Evolutionary conservation across 2,888 invertebrate species (phyloP).

Genomic region (Clistopyga incitator): DNA sequence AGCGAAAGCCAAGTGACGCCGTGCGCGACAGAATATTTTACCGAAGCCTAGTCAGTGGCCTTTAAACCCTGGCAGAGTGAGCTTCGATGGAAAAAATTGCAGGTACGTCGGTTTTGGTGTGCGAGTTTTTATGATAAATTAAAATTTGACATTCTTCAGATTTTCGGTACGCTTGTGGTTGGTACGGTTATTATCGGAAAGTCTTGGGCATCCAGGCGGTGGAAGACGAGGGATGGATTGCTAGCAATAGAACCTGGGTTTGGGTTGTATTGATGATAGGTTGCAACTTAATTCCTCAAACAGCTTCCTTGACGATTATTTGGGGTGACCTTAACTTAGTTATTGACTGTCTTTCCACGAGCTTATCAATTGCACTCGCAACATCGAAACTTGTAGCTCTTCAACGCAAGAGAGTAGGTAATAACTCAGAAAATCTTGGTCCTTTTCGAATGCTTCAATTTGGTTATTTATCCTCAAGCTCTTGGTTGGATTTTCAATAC

Average conservation of each 20-base stretch:
- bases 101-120: constrained; percentile 16
- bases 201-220: constrained; percentile 64
- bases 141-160: constrained; percentile 52
- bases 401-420: background rate
- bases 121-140: background rate
- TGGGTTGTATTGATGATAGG: constrained; percentile 35
- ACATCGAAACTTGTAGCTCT: constrained; percentile 67
- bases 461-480: background rate
- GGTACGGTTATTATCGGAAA: constrained; percentile 70
- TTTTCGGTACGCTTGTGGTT: constrained; percentile 68
- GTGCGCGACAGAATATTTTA: constrained; percentile 17
- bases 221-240: constrained; percentile 39
- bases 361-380: constrained; percentile 68
- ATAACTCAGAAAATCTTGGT: no score
- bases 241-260: constrained; percentile 40
- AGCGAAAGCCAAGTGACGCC: background rate
- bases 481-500: no score
- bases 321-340: constrained; percentile 66
- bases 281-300: constrained; percentile 50
- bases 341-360: constrained; percentile 72
- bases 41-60: constrained; percentile 31
- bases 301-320: constrained; percentile 45
- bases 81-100: constrained; percentile 34
- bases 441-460: background rate
- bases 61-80: constrained; percentile 34